Base-by-base conservation (phyloP, 2,113 vertebrate species). In the Platichthys stellatus region DNA sequence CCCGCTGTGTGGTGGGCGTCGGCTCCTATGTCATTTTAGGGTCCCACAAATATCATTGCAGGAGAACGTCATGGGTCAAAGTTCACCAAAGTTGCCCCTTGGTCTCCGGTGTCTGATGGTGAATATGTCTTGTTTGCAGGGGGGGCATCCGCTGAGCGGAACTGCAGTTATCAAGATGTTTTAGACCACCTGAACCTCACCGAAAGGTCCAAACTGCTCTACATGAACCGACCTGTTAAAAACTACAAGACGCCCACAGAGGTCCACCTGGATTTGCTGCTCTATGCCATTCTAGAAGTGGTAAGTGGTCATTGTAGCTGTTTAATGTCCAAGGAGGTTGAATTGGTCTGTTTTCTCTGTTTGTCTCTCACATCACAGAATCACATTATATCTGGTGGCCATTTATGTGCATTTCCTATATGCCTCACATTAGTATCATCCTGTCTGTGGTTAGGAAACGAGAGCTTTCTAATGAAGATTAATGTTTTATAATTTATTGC, bases 261-360 rank as follows among this genome's bases (percentile, higher is more conserved):
- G n/a, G 40, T 63, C 13, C 1, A 35, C 0, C 13, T 92, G 59
- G 78, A 86, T 0, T 9, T 89, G 0, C 58, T 31, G 14, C 24
- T 92, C 13, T 84, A 80, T n/a, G 84, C 83, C 24, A 92, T 93
- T 14, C 69, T 93, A 18, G 88, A 89, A 45, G 78, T 93, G 90
- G 90, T 89, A 47, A 17, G 62, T 63, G 20, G 7, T 5, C 3
- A 2, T 60, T 61, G 2, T 20, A 56, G 12, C 3, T 31, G 31
- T 7, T 31, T 31, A 31, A 31, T 31, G 31, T 31, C 31, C 31
- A 31, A 31, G 31, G 6, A 31, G 31, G 31, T 7, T 31, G 31
- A 5, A 31, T 31, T 31, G 31, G 31, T 31, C 31, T 31, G 31
- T 7, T 31, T 6, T 31, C 28, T 31, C 28, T 6, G 28, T 31